A percentile compares a stretch with the other conserved stretches of the same genome.
Evolutionary conservation across 2,797 vertebrate genomes (phyloP).

Genomic region (Geotrypetes seraphini): DNA sequence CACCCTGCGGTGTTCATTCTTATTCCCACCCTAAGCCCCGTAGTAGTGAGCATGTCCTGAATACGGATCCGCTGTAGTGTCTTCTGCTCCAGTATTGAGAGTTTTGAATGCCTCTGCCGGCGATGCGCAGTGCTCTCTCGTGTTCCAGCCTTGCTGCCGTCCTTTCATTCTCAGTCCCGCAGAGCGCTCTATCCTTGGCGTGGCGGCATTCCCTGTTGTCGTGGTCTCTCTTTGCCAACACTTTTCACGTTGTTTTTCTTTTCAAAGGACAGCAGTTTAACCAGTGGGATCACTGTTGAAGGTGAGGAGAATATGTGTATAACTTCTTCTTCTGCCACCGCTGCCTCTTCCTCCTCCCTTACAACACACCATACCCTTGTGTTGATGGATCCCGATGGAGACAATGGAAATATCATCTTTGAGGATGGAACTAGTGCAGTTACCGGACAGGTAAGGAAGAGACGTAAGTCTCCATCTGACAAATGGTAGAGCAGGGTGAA

Average conservation of each 20-base stretch:
- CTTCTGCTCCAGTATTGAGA: not conserved
- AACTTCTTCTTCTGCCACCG: no score
- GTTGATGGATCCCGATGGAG: conserved; percentile 27
- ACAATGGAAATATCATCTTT: conserved; percentile 18
- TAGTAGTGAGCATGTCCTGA: no score
- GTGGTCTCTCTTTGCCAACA: not conserved
- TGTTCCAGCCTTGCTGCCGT: not conserved
- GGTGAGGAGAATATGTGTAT: conserved; percentile 27
- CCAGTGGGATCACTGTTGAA: conserved; percentile 21
- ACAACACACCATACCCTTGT: conserved; percentile 13
- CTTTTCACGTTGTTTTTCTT: not conserved
- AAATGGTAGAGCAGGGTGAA: no score
- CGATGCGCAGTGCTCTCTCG: not conserved
- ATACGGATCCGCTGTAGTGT: no score
- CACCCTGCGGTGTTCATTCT: no score
- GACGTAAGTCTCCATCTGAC: no score
- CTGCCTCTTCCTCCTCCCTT: not conserved
- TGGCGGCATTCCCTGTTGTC: no score
- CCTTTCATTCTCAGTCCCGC: not conserved
- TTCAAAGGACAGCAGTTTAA: conserved; percentile 26
- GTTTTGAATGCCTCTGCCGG: not conserved
- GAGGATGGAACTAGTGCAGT: conserved; percentile 16
- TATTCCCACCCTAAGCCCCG: no score
- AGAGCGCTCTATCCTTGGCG: no score
- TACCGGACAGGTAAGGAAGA: conserved; percentile 22